Percentiles rank a stretch among this genome's conserved stretches.
Evolutionary conservation across 2,113 vertebrate genomes (phyloP).

Genomic region (Diadophis punctatus): DNA sequence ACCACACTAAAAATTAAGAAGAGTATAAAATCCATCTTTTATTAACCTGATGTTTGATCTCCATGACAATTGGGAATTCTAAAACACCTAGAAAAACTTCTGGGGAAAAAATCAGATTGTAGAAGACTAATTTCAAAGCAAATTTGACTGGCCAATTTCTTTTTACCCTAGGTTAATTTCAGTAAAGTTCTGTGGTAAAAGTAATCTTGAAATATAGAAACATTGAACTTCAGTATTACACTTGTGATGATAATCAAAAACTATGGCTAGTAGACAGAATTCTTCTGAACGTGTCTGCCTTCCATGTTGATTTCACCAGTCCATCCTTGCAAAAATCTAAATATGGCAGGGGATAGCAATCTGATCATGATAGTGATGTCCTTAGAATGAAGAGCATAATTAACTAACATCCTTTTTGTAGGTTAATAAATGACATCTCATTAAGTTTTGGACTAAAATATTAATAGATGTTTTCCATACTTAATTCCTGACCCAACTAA

Average conservation of each 20-base stretch:
- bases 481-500: constrained; percentile 7
- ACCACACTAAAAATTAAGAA: neutral
- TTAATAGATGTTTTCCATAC: neutral
- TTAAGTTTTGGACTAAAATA: neutral
- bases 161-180: neutral
- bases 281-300: neutral
- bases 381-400: neutral
- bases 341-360: neutral
- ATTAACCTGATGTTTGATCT: neutral
- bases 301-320: neutral
- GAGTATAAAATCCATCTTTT: neutral
- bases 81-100: neutral
- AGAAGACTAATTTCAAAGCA: neutral
- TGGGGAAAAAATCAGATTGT: neutral
- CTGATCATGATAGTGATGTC: neutral
- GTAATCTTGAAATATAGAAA: neutral
- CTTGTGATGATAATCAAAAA: neutral
- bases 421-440: neutral
- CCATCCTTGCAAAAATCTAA: neutral
- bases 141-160: neutral
- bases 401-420: neutral
- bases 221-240: neutral
- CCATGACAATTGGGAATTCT: neutral
- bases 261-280: neutral
- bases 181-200: neutral